Percentiles rank a stretch among this genome's conserved stretches.
These are phyloP conservation scores for Spodoptera litura DNA, from an alignment of 1,140 invertebrate genomes.

Conservation along the genomic window DNA sequence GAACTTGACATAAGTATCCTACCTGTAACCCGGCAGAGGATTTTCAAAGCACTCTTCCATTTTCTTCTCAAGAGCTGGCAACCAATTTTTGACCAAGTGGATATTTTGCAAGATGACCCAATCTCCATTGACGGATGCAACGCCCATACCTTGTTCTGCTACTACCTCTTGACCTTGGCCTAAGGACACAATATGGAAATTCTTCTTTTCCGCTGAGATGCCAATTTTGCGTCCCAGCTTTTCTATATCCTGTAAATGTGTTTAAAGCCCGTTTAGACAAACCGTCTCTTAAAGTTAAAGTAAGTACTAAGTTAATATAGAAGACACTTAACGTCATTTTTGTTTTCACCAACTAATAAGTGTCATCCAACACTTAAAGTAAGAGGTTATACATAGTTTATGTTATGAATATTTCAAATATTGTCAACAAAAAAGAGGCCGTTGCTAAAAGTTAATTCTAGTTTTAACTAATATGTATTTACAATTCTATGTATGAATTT, in stretches of 20 bases:
- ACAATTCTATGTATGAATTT: too few species aligned
- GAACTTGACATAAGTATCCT: neutral
- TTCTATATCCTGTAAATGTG: conserved; percentile 75
- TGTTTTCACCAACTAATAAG: too few species aligned
- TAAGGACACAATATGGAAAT: conserved; percentile 97
- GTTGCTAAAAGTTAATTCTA: too few species aligned
- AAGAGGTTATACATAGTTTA: neutral
- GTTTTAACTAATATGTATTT: too few species aligned
- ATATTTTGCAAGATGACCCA: conserved; percentile 98
- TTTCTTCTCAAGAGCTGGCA: conserved; percentile 95
- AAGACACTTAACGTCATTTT: too few species aligned
- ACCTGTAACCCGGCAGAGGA: conserved; percentile 90
- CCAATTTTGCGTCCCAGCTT: conserved; percentile 88
- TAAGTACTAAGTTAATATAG: too few species aligned
- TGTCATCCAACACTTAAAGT: neutral
- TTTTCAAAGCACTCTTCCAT: conserved; percentile 92
- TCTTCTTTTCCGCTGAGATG: conserved; percentile 92
- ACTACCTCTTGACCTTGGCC: conserved; percentile 98
- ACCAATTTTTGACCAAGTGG: conserved; percentile 96
- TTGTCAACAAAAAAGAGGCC: too few species aligned
- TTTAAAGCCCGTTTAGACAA: neutral
- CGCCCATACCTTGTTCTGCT: conserved; percentile 94
- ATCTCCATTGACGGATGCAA: conserved; percentile 92
- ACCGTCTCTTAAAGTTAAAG: too few species aligned
- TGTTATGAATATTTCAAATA: neutral